Conservation (phyloP, 1,140 invertebrate genomes). For the Lanistes nyassanus region DNA sequence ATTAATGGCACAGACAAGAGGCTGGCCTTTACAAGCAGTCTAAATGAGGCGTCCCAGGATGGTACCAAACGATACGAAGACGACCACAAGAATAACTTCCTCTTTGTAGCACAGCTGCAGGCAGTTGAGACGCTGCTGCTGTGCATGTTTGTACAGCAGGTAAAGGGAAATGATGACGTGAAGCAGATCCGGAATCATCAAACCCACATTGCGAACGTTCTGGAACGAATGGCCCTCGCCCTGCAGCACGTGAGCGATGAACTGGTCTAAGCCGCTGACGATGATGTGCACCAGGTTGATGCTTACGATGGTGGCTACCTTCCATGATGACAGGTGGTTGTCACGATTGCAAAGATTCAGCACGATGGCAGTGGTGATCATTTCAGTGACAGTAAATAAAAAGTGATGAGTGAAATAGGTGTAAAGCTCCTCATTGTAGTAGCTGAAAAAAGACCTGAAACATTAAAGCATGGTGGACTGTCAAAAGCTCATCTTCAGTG, state of each 20-base stretch:
- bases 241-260: slow-evolving; percentile 78
- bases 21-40: too few relatives aligned
- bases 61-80: slow-evolving; percentile 53
- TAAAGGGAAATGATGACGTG: slow-evolving; percentile 75
- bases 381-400: slow-evolving; percentile 77
- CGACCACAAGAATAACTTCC: slow-evolving; percentile 54
- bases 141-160: slow-evolving; percentile 55
- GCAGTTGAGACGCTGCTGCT: slow-evolving; percentile 39
- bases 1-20: too few relatives aligned
- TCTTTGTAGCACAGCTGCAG: slow-evolving; percentile 60
- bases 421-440: slow-evolving; percentile 87
- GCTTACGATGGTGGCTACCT: slow-evolving; percentile 73
- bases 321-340: slow-evolving; percentile 72
- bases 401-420: slow-evolving; percentile 73
- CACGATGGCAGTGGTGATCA: slow-evolving; percentile 75
- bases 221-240: slow-evolving; percentile 73
- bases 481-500: too few relatives aligned
- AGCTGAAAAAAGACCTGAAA: slow-evolving; percentile 72
- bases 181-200: slow-evolving; percentile 80
- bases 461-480: too few relatives aligned
- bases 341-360: slow-evolving; percentile 69
- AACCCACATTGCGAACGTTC: slow-evolving; percentile 77
- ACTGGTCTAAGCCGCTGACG: slow-evolving; percentile 80
- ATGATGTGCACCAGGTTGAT: slow-evolving; percentile 80
- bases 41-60: slow-evolving; percentile 51